Evolutionary conservation across 2,113 vertebrate species (phyloP).

Genomic region (Eptesicus fuscus): DNA sequence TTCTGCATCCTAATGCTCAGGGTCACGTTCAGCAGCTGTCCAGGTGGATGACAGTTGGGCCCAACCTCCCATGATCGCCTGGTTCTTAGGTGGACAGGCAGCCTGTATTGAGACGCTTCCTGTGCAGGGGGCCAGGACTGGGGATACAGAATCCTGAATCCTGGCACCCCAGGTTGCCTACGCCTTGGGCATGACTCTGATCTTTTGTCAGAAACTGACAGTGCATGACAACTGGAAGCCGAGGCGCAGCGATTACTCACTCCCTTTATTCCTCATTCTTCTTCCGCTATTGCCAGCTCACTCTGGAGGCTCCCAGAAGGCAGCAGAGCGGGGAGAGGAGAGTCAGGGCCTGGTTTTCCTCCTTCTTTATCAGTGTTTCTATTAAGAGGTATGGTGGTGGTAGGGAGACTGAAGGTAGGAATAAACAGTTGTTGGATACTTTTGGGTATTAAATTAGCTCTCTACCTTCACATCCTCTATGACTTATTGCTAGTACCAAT

Average conservation of each 20-base stretch:
- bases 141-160: not conserved
- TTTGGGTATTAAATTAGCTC: not conserved
- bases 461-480: not conserved
- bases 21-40: not conserved
- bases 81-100: not conserved
- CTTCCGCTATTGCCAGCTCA: not conserved
- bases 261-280: conserved; percentile 45
- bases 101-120: not conserved
- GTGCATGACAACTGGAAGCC: not conserved
- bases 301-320: not conserved
- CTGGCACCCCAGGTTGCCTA: not conserved
- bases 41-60: not conserved
- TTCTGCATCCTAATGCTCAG: not conserved
- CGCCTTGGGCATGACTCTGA: conserved; percentile 50
- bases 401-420: not conserved
- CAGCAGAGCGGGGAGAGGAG: not conserved
- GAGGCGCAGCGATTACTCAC: not conserved
- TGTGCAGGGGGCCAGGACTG: not conserved
- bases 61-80: not conserved
- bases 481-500: not conserved
- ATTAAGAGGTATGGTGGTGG: not conserved
- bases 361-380: not conserved
- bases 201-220: conserved; percentile 54
- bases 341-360: not conserved
- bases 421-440: not conserved